These are phyloP conservation scores for Syngnathus floridae DNA, from an alignment of 2,113 vertebrate genomes.

Conservation along the genomic window DNA sequence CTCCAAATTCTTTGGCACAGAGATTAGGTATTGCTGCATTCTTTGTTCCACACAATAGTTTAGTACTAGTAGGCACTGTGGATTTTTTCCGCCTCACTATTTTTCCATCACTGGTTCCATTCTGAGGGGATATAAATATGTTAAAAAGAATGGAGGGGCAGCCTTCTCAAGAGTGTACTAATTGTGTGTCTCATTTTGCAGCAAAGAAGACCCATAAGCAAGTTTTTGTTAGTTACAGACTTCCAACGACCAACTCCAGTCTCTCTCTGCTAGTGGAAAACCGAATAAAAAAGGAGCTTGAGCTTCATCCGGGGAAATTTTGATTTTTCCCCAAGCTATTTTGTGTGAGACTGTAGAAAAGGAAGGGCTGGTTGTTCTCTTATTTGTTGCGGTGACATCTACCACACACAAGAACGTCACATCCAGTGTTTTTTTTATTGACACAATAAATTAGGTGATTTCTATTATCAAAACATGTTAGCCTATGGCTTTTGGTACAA, in stretches of 20 bases:
- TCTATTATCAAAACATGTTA: constrained; percentile 72
- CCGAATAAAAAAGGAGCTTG: constrained; percentile 91
- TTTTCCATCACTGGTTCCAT: no score
- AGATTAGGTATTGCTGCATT: constrained; percentile 74
- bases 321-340: constrained; percentile 37
- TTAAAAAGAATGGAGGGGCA: not conserved
- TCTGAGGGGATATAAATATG: not conserved
- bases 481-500: constrained; percentile 73
- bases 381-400: constrained; percentile 7
- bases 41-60: not conserved
- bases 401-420: constrained; percentile 16
- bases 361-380: not conserved
- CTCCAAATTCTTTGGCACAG: constrained; percentile 79
- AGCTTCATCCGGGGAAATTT: constrained; percentile 85
- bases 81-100: no score
- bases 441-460: constrained; percentile 67
- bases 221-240: constrained; percentile 90
- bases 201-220: constrained; percentile 95
- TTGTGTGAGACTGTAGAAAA: not conserved
- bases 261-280: constrained; percentile 84
- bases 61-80: no score
- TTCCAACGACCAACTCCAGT: constrained; percentile 77
- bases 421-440: constrained; percentile 62
- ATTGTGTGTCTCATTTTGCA: constrained; percentile 56
- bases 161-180: not conserved